Evolutionary conservation across 2,797 vertebrate genomes (phyloP).

Genomic region (Arctocebus calabarensis): DNA sequence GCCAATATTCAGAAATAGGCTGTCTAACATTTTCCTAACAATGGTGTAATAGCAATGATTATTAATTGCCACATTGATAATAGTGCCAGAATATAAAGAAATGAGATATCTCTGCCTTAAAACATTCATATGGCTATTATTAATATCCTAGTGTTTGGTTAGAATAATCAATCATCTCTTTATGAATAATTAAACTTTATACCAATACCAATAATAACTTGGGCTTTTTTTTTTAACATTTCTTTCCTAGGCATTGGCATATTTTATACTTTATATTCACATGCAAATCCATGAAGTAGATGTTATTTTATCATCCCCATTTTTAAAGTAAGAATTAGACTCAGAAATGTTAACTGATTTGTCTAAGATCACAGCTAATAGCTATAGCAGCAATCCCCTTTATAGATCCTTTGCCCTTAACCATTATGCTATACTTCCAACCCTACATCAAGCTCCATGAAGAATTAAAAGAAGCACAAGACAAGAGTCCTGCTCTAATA

Average conservation of each 20-base stretch:
- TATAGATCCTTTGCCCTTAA: background rate
- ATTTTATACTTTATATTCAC: background rate
- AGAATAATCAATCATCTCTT: background rate
- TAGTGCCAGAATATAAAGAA: slow-evolving; percentile 21
- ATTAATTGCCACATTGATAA: slow-evolving; percentile 7
- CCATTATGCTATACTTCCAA: background rate
- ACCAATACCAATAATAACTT: slow-evolving; percentile 23
- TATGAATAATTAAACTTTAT: slow-evolving; percentile 35
- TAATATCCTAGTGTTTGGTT: background rate
- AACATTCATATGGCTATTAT: background rate
- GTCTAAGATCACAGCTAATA: background rate
- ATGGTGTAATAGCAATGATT: background rate
- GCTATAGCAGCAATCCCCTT: background rate
- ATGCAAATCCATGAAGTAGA: background rate
- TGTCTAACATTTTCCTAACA: background rate
- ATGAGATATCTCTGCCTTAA: background rate
- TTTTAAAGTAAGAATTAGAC: background rate
- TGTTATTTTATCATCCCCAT: background rate
- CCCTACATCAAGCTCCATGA: background rate
- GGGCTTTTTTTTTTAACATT: background rate
- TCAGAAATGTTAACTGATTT: slow-evolving; percentile 7
- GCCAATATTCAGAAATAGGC: background rate
- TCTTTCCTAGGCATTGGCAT: background rate
- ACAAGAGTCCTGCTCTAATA: background rate
- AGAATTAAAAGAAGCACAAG: slow-evolving; percentile 25